These are phyloP conservation scores for Meandrina meandrites DNA, from an alignment of 92 coral and sea anemone genomes.

Conservation along the genomic window DNA sequence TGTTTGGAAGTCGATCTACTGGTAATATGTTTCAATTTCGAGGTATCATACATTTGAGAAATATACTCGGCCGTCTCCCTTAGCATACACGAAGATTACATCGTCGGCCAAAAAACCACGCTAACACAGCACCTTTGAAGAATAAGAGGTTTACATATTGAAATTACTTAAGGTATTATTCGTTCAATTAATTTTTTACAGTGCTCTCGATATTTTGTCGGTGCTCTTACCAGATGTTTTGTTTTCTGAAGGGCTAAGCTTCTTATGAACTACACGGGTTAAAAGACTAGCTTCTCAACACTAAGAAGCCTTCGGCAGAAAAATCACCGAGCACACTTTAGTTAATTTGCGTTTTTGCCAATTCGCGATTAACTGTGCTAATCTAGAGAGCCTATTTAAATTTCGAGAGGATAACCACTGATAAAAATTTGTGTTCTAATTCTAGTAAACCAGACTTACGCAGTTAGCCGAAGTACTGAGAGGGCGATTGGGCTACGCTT, in stretches of 20 bases:
- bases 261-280: not conserved
- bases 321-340: not conserved
- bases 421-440: not conserved
- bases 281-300: not conserved
- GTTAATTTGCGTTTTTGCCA: not conserved
- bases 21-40: too few relatives aligned
- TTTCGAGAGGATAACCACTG: not conserved
- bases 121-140: not conserved
- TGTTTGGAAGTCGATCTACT: not conserved
- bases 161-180: not conserved
- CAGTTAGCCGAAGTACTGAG: not conserved
- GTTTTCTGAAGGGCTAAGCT: not conserved
- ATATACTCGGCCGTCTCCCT: not conserved
- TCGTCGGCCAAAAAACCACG: not conserved
- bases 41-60: too few relatives aligned
- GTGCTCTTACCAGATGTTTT: not conserved
- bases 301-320: not conserved
- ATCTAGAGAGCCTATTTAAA: not conserved
- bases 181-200: not conserved
- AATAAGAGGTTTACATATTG: not conserved
- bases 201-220: not conserved
- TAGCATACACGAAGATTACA: not conserved
- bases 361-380: not conserved
- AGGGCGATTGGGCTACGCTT: not conserved
- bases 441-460: not conserved